Evolutionary conservation across 2,888 invertebrate species (phyloP).

Genomic region (Mythimna vitellina): DNA sequence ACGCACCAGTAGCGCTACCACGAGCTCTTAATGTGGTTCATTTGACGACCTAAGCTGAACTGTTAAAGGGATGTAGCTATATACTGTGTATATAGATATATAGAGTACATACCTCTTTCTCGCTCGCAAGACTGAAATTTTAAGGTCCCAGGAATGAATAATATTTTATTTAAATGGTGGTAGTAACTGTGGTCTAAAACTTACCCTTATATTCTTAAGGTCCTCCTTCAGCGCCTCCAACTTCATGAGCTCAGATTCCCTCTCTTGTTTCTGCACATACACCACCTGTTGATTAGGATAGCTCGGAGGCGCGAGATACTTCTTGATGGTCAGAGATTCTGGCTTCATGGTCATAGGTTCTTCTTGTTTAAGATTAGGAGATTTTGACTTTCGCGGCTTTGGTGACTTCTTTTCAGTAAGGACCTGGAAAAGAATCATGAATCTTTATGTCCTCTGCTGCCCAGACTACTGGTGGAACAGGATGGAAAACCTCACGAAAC

Average conservation of each 20-base stretch:
- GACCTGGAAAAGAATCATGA: neutral
- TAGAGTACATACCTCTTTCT: too few relatives aligned
- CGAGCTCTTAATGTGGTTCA: too few relatives aligned
- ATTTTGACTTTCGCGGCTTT: slow-evolving; percentile 54
- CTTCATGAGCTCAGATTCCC: slow-evolving; percentile 86
- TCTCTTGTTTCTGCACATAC: slow-evolving; percentile 83
- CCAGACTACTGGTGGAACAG: too few relatives aligned
- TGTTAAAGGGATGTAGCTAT: too few relatives aligned
- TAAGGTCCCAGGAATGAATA: too few relatives aligned
- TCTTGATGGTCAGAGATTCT: slow-evolving; percentile 69
- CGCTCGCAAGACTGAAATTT: too few relatives aligned
- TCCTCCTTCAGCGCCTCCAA: slow-evolving; percentile 84
- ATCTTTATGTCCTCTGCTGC: neutral
- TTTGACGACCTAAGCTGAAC: too few relatives aligned
- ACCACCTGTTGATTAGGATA: slow-evolving; percentile 83
- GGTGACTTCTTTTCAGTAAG: slow-evolving; percentile 63
- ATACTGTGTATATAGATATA: too few relatives aligned
- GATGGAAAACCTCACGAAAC: too few relatives aligned
- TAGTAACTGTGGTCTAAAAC: neutral
- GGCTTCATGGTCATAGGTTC: slow-evolving; percentile 14
- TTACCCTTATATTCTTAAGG: slow-evolving; percentile 81
- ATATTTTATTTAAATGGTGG: neutral
- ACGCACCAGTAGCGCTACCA: too few relatives aligned
- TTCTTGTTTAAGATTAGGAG: slow-evolving; percentile 52
- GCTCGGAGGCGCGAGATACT: slow-evolving; percentile 81